Base-by-base conservation (phyloP, 2,113 vertebrate genomes). In the Sebastes fasciatus region DNA sequence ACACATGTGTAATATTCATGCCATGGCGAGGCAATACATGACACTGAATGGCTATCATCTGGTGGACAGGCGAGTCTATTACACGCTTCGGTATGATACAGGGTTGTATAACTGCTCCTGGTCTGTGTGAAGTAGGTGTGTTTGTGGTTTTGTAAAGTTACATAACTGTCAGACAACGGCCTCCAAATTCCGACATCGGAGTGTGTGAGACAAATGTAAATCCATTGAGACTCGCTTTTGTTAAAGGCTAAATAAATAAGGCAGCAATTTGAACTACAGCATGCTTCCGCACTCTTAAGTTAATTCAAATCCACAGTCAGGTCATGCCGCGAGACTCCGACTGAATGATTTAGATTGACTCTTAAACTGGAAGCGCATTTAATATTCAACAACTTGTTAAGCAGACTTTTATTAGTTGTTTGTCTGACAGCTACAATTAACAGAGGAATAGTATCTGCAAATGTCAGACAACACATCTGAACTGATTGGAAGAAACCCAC, bases 371-470 rank as follows among this genome's bases (percentile, higher is more conserved):
- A 62, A 21, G 62, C 1, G 0, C 61, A 57, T 80, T 78, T 83
- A 23, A 73, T 68, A 80, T 75, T 82, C 14, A 85, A 43, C 55
- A 68, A 83, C 34, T 80, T 80, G 67, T 57, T 73, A 74, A 46
- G 11, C 63, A 23, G 74, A 66, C 67, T 86, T 86, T 64, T 49
- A 74, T 64, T 51, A 43, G 46, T 49, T 78, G 26, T 46, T 54
- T 77, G 69, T 79, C 19, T 81, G 61, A 85, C 73, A 83, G 79
- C 70, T 60, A 81, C 49, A 84, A 76, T 86, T 71, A 89, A 60
- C 21, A 49, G 51, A 68, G 60, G 40, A 26, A 77, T 34, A 9
- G 54, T 68, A 80, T 80, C 79, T 82, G 48, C 48, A 54, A 82
- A 85, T 83, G 86, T 83, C 74, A 57, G 5, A 69, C 49, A 72